Percentiles rank a stretch among this genome's conserved stretches.
These are phyloP conservation scores for Itoplectis maculator DNA, from an alignment of 2,888 invertebrate species.

Conservation along the genomic window DNA sequence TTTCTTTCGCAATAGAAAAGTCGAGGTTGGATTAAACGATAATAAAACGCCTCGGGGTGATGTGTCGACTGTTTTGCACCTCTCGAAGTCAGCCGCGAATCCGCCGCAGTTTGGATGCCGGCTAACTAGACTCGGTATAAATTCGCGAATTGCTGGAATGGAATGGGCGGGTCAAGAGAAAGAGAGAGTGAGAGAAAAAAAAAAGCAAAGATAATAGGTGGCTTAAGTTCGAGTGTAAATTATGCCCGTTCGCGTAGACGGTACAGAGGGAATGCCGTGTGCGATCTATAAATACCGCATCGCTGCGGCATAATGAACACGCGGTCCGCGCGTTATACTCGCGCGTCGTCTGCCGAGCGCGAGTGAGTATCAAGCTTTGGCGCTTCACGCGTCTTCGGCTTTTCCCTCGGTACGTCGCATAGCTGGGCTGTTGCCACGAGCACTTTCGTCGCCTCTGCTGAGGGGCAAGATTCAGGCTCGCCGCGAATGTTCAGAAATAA, in stretches of 20 bases:
- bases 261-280: constrained; percentile 69
- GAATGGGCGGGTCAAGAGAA: constrained; percentile 56
- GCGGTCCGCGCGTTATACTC: constrained; percentile 56
- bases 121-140: constrained; percentile 23
- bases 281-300: constrained; percentile 75
- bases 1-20: constrained; percentile 13
- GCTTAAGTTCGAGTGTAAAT: constrained; percentile 69
- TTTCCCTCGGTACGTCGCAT: constrained; percentile 55
- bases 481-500: not conserved
- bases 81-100: constrained; percentile 17
- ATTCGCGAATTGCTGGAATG: constrained; percentile 38
- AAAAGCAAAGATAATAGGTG: constrained; percentile 56
- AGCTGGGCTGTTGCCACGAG: constrained; percentile 57
- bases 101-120: not conserved
- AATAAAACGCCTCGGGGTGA: not conserved
- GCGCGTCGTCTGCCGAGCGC: constrained; percentile 40
- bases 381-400: constrained; percentile 57
- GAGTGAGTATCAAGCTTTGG: constrained; percentile 31
- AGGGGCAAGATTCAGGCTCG: not conserved
- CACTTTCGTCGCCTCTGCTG: constrained; percentile 26
- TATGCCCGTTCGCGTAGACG: constrained; percentile 69
- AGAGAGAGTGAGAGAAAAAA: constrained; percentile 32
- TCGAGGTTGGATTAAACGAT: not conserved
- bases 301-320: constrained; percentile 71
- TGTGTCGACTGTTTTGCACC: too few relatives aligned